Percentiles rank a stretch among this genome's conserved stretches.
Evolutionary conservation across 2,797 vertebrate species (phyloP).

Genomic region (Rallus crepitans): DNA sequence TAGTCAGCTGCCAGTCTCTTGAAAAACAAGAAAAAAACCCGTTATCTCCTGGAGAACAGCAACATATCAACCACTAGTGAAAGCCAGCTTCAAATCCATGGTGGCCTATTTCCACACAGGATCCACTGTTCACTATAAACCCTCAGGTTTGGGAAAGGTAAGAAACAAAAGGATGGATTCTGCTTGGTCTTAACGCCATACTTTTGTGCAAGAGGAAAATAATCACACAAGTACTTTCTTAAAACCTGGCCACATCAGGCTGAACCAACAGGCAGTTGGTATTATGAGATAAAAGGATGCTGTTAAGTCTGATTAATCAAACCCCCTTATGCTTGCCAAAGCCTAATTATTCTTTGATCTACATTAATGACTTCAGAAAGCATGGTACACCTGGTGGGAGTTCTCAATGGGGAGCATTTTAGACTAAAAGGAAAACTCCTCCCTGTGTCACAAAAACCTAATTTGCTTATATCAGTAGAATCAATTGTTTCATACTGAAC

Average conservation of each 20-base stretch:
- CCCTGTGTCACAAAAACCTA: slow-evolving; percentile 43
- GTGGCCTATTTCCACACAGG: background rate
- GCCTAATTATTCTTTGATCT: slow-evolving; percentile 72
- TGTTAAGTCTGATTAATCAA: slow-evolving; percentile 67
- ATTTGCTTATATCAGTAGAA: slow-evolving; percentile 60
- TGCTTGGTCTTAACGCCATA: background rate
- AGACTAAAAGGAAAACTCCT: slow-evolving; percentile 45
- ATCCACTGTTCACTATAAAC: background rate
- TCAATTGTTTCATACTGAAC: slow-evolving; percentile 27
- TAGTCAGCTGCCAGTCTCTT: background rate
- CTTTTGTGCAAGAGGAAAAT: background rate
- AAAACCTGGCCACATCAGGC: background rate
- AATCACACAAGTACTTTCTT: background rate
- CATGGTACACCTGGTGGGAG: slow-evolving; percentile 63
- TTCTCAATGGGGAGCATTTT: slow-evolving; percentile 12
- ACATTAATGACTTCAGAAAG: slow-evolving; percentile 71
- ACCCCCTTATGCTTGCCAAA: slow-evolving; percentile 58
- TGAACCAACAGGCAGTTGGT: slow-evolving; percentile 36
- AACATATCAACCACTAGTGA: background rate
- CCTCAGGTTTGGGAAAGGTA: background rate
- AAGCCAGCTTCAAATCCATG: background rate
- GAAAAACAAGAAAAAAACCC: background rate
- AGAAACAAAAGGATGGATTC: background rate
- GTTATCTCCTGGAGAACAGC: background rate
- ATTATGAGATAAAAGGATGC: slow-evolving; percentile 51